phyloP scores from a whole-genome alignment of 2,113 vertebrate genomes.

The Falco punctatus region DNA sequence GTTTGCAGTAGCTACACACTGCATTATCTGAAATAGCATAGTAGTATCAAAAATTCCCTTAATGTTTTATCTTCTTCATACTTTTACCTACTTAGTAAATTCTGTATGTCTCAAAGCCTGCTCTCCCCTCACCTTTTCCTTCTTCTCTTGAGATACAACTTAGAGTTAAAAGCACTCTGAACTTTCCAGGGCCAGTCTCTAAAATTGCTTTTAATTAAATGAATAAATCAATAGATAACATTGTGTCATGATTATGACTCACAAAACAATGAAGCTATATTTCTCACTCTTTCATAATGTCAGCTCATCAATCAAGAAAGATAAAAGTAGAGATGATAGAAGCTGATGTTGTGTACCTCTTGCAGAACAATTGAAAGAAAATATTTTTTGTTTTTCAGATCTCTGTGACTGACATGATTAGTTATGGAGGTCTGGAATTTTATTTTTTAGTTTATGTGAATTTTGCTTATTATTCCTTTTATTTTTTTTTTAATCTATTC shows the following conservation, averaged over 20 bases:
- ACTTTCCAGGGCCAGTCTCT: background rate
- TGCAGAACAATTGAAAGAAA: background rate
- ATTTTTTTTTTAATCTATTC: background rate
- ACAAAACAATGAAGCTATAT: background rate
- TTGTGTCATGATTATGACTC: background rate
- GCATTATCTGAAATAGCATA: background rate
- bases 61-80: background rate
- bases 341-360: background rate
- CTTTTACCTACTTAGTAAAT: background rate
- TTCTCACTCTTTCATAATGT: background rate
- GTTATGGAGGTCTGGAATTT: background rate
- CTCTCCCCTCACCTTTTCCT: background rate
- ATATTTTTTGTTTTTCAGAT: background rate
- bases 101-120: background rate
- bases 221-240: background rate
- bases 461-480: background rate
- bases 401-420: background rate
- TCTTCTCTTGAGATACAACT: background rate
- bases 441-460: background rate
- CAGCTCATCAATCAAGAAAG: constrained; percentile 14
- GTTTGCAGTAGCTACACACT: background rate
- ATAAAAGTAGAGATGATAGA: background rate
- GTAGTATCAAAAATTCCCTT: background rate
- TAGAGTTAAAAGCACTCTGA: background rate
- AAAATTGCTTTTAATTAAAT: constrained; percentile 22